Base-by-base conservation (phyloP, 2,113 vertebrate species). In the Lepus americanus region DNA sequence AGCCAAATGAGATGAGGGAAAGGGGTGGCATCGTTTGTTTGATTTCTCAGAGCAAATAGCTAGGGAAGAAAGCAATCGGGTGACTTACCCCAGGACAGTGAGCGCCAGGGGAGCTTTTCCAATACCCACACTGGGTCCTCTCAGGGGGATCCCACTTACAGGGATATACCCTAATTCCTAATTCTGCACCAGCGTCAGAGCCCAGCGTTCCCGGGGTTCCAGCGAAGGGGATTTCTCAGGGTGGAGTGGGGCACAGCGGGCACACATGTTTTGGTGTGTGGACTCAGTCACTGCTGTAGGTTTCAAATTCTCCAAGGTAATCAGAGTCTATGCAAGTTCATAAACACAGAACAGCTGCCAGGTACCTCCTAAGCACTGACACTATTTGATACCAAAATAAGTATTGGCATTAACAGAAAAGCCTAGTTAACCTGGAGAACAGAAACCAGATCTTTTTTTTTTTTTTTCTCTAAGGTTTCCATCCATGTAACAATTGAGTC, bases 261-360 rank as follows among this genome's bases (percentile, higher is more conserved):
- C 31, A 82, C 29, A 87, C 25, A 4, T 5, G 1, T 67, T 36
- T 33, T 4, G 72, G 67, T 44, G 33, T 44, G 7, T 53, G 25
- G 36, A 49, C 36, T 20, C n/a, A 92, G 44, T 67, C 83, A 80
- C 63, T 90, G 89, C 89, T 95, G 85, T 82, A 87, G 77, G 29
- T 77, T 96, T 93, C 61, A 92, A 53, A 85, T 86, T 92, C 16
- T 86, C 87, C 79, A 94, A 63, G 29, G 39, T 88, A 79, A 87
- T 83, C 89, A 88, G 20, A 73, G 14, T 74, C n/a, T 89, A 16
- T 73, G 3, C 1, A 80, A 88, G 33, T 66, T 89, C 49, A 72
- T 36, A 77, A 96, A 84, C 36, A 78, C 53, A 94, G 69, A 72
- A 67, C 9, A 61, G 59, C 84, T 61, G 53, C 72, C 84, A 74